Conservation (phyloP, 2,888 invertebrate genomes). For the Lobophora halterata region DNA sequence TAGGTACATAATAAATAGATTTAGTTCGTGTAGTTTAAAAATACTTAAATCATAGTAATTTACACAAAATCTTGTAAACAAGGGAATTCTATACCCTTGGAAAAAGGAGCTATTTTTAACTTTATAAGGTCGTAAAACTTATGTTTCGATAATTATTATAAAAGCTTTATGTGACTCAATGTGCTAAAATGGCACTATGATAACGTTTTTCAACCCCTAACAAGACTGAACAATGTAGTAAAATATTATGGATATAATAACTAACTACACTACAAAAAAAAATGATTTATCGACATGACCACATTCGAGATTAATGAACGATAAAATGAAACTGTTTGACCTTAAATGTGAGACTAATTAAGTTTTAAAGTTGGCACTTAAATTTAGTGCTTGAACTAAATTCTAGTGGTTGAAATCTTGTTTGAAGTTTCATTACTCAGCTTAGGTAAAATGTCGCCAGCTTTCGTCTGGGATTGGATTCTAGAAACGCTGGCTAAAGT, state of each 20-base stretch:
- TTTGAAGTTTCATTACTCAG: slow-evolving; percentile 11
- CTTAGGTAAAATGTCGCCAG: slow-evolving; percentile 17
- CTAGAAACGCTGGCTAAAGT: too few relatives aligned
- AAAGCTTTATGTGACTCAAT: slow-evolving; percentile 45
- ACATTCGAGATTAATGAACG: slow-evolving; percentile 21
- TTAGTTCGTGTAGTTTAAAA: too few relatives aligned
- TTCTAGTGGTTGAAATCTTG: slow-evolving; percentile 6
- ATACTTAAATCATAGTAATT: too few relatives aligned
- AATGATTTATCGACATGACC: slow-evolving; percentile 39
- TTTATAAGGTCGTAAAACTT: slow-evolving; percentile 40
- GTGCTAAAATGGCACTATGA: slow-evolving; percentile 46
- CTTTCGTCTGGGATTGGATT: neutral
- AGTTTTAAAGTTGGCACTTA: slow-evolving; percentile 17
- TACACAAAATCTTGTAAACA: slow-evolving; percentile 3
- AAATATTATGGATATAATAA: slow-evolving; percentile 45
- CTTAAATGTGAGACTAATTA: slow-evolving; percentile 22
- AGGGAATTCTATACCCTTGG: slow-evolving; percentile 8
- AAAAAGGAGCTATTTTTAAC: slow-evolving; percentile 33
- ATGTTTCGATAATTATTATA: slow-evolving; percentile 39
- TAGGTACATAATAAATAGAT: too few relatives aligned
- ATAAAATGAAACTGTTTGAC: slow-evolving; percentile 22
- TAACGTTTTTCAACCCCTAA: slow-evolving; percentile 34
- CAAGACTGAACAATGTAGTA: slow-evolving; percentile 38
- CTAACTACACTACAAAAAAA: slow-evolving; percentile 43
- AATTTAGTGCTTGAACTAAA: slow-evolving; percentile 19